Base-by-base conservation (phyloP, 23 tunicate genomes). In the Ascidia mentula region DNA sequence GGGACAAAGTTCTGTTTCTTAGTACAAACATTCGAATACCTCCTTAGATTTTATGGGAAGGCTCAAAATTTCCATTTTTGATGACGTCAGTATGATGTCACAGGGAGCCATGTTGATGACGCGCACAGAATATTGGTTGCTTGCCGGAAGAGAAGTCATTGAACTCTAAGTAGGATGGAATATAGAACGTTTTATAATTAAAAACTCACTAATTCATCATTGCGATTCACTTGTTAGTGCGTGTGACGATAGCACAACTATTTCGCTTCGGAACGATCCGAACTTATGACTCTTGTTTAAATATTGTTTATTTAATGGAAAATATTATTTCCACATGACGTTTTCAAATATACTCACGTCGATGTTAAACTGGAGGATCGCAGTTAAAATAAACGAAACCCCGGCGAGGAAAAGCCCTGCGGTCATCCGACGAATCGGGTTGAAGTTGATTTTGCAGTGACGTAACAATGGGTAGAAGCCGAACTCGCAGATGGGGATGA, bases 401-500 rank as follows among this genome's bases (percentile, higher is more conserved):
- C 97, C 92, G 20, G 97, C 86, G 34, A 92, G 83, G 31, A 87
- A n/a, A 17, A 91, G 40, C 36, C 97, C 97, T 8, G 71, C 79
- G 26, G 90, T 78, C 97, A 91, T 91, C 60, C 79, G 40, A 22
- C 76, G 40, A 26, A 91, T 53, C 0, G 97, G 88, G 32, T 80
- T 34, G 77, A 91, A 91, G 38, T 82, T 79, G n/a, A 91, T 40
- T 42, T 91, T 91, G 45, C 35, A 77, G 35, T 82, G 70, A 34
- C 91, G 75, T 34, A 95, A 61, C 59, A 80, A 75, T 0, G 99
- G 99, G 42, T 95, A 95, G 36, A 95, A 46, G 15, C 87, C 77
- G 18, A 74, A 81, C 60, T 95, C 92, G 37, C 90, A 85, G 20
- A 82, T 37, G 15, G 99, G 99, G 69, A 95, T 82, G 80, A 95